phyloP scores from a whole-genome alignment of 2,888 invertebrate species.

The Abscondita cerata region DNA sequence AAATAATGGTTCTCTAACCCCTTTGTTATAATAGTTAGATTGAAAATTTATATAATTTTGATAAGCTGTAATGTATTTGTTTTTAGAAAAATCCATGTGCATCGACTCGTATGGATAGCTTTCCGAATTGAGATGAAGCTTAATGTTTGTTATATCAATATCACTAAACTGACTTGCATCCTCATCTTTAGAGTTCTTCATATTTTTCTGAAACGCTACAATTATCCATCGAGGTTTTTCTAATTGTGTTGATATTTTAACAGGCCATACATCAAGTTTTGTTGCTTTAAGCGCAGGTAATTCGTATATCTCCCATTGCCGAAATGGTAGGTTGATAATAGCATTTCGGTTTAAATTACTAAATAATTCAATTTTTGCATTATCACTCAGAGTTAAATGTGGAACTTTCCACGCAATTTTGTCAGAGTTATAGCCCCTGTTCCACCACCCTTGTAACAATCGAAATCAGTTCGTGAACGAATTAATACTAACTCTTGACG shows the following conservation, averaged over 20 bases:
- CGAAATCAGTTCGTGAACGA: not conserved
- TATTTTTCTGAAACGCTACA: constrained; percentile 51
- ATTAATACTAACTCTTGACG: constrained; percentile 1
- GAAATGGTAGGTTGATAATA: too few relatives aligned
- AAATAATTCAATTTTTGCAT: too few relatives aligned
- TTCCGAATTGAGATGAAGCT: constrained; percentile 48
- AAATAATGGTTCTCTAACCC: constrained; percentile 14
- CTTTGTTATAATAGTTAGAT: constrained; percentile 33
- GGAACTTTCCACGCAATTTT: constrained; percentile 3
- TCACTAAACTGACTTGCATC: constrained; percentile 37
- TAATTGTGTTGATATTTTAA: constrained; percentile 43
- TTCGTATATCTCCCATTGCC: constrained; percentile 52
- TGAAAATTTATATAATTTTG: constrained; percentile 41
- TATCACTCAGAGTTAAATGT: not conserved
- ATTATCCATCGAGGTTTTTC: constrained; percentile 54
- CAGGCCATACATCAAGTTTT: constrained; percentile 39
- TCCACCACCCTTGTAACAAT: not conserved
- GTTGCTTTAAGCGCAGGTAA: constrained; percentile 42
- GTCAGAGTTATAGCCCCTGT: not conserved
- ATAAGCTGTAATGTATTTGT: constrained; percentile 38
- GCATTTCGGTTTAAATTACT: too few relatives aligned
- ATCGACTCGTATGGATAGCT: constrained; percentile 49
- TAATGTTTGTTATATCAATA: constrained; percentile 48
- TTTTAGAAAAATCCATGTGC: constrained; percentile 42
- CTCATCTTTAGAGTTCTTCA: constrained; percentile 40